These are phyloP conservation scores for Cirrhinus mrigala DNA, from an alignment of 2,797 vertebrate genomes.

Conservation along the genomic window DNA sequence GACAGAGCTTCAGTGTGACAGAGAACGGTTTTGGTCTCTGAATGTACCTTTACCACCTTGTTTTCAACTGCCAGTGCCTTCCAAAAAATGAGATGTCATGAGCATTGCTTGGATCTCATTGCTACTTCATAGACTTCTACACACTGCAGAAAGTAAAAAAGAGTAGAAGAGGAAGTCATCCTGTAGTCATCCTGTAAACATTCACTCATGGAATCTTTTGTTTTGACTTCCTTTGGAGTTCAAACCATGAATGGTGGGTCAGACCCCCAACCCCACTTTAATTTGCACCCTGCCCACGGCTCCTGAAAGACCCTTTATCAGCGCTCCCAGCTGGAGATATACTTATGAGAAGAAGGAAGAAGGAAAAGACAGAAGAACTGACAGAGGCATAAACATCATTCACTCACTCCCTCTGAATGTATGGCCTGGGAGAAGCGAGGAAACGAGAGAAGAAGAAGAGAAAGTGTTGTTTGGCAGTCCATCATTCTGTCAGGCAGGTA, in stretches of 20 bases:
- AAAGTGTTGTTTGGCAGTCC: constrained; percentile 82
- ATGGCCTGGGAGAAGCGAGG: constrained; percentile 70
- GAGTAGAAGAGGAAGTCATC: background rate
- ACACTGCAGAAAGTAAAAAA: background rate
- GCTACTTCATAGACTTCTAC: background rate
- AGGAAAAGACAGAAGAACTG: constrained; percentile 51
- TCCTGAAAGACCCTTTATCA: constrained; percentile 19
- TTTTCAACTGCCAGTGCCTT: background rate
- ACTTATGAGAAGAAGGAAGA: constrained; percentile 45
- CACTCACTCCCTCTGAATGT: constrained; percentile 71
- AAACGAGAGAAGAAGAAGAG: constrained; percentile 52
- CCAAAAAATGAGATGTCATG: background rate
- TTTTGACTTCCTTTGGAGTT: background rate
- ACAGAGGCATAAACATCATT: constrained; percentile 58
- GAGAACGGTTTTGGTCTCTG: background rate
- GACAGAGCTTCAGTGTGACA: background rate
- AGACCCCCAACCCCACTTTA: background rate
- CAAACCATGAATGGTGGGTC: background rate
- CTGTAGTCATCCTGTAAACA: background rate
- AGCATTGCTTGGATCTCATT: background rate
- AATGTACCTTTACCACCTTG: background rate
- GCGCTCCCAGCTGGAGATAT: constrained; percentile 39
- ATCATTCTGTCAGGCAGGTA: constrained; percentile 78
- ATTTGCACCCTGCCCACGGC: background rate
- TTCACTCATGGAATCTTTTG: background rate